Base-by-base conservation (phyloP, 2,888 invertebrate species). In the Temnothorax unifasciatus region DNA sequence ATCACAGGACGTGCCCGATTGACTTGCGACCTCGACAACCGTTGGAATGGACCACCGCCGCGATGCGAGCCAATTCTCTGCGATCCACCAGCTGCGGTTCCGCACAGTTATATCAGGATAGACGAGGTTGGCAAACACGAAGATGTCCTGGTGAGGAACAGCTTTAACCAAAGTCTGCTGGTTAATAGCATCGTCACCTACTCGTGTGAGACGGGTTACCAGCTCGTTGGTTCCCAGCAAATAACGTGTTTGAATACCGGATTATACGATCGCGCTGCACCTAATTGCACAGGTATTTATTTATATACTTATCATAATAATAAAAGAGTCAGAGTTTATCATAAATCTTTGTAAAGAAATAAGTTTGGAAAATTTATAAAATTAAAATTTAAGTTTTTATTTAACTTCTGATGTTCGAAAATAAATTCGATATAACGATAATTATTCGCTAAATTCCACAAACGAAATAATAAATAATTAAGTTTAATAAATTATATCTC, bases 31-130 rank as follows among this genome's bases (percentile, higher is more conserved):
- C 97, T 98, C 90, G 98, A 99, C 92, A 98, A 98, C 94, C 96
- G 98, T 75, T 99, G 98, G 98, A 98, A 98, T 92, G 98, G 98
- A 64, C 98, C 98, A 2, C 98, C 98, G 73, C 98, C 98, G 0
- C 95, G 97, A 91, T 98, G 98, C 95, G 98, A 98, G 88, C 95
- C 95, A 9, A 93, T 95, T 38, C 92, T 92, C 1, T 95, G 95
- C 82, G 94, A 95, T 69, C 90, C 94, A 8, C 94, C 94, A 3
- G 61, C 93, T 1, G 50, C 83, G 0, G 93, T 94, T 0, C 21
- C 92, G 9, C 94, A 94, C 86, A 93, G 93, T 82, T 90, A 86
- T 38, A 89, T 94, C 1, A 88, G 92, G 47, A 87, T 94, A 59
- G 93, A 94, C 44, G 94, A 94, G 77, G 93, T 93, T 77, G 92